Base-by-base conservation (phyloP, 2,888 invertebrate species). In the Parapristionchus giblindavisi region DNA sequence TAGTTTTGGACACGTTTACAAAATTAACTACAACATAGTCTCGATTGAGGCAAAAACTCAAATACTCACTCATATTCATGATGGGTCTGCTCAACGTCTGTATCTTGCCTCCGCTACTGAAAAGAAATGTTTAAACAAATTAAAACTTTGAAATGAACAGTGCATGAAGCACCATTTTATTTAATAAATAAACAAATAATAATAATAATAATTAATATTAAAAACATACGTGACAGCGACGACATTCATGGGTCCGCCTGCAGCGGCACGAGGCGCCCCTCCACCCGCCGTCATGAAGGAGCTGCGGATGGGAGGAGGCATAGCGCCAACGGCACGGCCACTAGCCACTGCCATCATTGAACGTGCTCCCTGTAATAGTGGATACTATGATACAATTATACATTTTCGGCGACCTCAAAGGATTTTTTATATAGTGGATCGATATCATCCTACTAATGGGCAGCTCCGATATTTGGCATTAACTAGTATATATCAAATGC, bases 91-190 rank as follows among this genome's bases (percentile, higher is more conserved):
- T 32, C 17, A 66, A 51, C 48, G 66, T 11, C 68, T 68, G 68
- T 4, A 68, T 21, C 52, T 51, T 68, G 68, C 68, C 68, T n/a
- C 36, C 32, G 17, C 51, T n/a, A 24, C 68, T 68, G 68, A 0
- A 68, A 68, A 34, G 2, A 34, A 17, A 40, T 65, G 21, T 43
- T 27, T 65, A 34, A 24, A 5, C 34, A n/a, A 5, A 0, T 24
- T 61, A 8, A 8, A 8, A 54, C 4, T 29, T 17, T 29, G 34
- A 58, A n/a, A 24, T 32, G 17, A 29, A 1, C 58, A 29, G 2
- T 3, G 21, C 58, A 14, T 14, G 2, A 29, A 34, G 34, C 54
- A 29, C 27, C 40, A 24, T 2, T 36, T 40, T 40, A n/a, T 11
- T 36, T 40, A n/a, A 61, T 36, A 14, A 36, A 6, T 34, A 21